These are phyloP conservation scores for Cydia strobilella DNA, from an alignment of 1,140 invertebrate species.

Conservation along the genomic window DNA sequence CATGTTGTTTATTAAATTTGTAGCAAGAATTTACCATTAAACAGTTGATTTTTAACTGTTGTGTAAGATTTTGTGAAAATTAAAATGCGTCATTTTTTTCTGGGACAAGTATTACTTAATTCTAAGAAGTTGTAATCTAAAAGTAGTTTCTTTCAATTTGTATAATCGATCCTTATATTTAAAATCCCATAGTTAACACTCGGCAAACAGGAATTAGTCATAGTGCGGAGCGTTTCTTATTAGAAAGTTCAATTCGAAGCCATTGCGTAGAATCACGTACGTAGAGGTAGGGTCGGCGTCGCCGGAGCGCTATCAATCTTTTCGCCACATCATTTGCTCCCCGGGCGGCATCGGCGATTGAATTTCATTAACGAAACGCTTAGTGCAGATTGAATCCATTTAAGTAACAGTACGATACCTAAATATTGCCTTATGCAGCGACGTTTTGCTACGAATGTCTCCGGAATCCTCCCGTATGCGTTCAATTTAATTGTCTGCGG, in stretches of 20 bases:
- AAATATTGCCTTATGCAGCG: constrained; percentile 56
- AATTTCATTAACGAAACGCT: constrained; percentile 79
- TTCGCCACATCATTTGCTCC: constrained; percentile 77
- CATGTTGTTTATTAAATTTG: too few species aligned
- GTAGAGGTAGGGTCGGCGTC: constrained; percentile 38
- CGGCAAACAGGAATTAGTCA: constrained; percentile 1
- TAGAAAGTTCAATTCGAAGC: constrained; percentile 32
- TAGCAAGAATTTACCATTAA: too few species aligned
- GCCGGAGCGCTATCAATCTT: constrained; percentile 67
- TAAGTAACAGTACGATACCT: constrained; percentile 68
- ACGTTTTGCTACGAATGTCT: background rate
- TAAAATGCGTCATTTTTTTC: too few species aligned
- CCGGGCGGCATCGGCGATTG: constrained; percentile 66
- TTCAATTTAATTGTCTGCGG: constrained; percentile 28
- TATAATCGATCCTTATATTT: background rate
- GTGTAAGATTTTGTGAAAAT: too few species aligned
- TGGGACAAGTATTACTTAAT: too few species aligned
- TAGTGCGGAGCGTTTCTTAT: constrained; percentile 23
- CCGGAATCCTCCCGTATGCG: background rate
- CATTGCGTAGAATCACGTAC: constrained; percentile 37
- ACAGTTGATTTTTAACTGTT: too few species aligned
- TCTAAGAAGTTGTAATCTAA: background rate
- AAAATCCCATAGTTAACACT: background rate
- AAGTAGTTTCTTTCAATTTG: background rate
- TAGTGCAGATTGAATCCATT: constrained; percentile 79